A percentile compares a stretch with the other conserved stretches of the same genome.
Conservation (phyloP, 2,113 vertebrate genomes). For the Laticauda laticaudata region DNA sequence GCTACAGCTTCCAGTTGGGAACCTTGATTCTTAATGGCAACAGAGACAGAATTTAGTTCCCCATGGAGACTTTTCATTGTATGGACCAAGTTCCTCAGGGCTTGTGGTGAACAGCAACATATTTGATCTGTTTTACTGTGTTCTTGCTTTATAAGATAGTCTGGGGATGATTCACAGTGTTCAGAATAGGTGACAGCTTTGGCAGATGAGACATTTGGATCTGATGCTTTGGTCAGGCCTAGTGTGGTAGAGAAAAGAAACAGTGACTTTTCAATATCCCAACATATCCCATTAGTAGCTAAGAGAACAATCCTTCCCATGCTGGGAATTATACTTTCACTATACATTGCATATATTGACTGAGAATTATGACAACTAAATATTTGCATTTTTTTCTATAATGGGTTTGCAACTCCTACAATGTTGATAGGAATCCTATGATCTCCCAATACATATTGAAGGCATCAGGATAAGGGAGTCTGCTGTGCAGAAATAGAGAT, state of each 20-base stretch:
- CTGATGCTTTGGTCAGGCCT: neutral
- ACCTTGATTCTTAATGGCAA: neutral
- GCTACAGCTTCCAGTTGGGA: constrained; percentile 18
- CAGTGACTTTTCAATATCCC: neutral
- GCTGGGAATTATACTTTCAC: neutral
- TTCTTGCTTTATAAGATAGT: neutral
- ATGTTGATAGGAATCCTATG: neutral
- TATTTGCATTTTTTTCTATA: neutral
- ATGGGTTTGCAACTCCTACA: neutral
- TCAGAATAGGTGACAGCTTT: neutral
- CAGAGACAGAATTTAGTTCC: constrained; percentile 22
- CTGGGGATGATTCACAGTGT: neutral
- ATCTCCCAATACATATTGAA: neutral
- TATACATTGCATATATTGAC: neutral
- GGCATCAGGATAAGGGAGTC: neutral
- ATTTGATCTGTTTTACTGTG: neutral
- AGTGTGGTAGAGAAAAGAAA: neutral
- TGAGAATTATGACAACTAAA: neutral
- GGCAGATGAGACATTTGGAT: neutral
- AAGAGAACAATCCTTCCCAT: neutral
- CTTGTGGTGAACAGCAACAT: neutral
- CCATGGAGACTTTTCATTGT: constrained; percentile 32
- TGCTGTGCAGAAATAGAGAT: neutral
- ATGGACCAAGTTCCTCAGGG: constrained; percentile 11
- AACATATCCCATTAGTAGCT: neutral